Base-by-base conservation (phyloP, 2,797 vertebrate species). In the Mycteria americana region DNA sequence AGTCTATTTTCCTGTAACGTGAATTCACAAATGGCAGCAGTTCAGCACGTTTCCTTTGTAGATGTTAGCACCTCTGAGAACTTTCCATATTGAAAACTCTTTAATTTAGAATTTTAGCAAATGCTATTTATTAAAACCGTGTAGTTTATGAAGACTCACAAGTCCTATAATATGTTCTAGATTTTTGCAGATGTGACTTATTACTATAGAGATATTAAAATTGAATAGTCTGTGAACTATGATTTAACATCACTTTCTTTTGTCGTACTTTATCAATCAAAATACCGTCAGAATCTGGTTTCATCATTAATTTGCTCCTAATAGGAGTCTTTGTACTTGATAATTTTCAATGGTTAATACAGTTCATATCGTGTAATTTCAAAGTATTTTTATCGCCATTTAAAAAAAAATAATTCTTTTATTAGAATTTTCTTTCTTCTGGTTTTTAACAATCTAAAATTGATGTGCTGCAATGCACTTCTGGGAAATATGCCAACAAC, bases 181-280 rank as follows among this genome's bases (percentile, higher is more conserved):
- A 35, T 76, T 93, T 91, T 88, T 87, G 50, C 56, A 93, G 75
- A 83, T 88, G 46, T 85, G 63, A 75, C n/a, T 59, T 75, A 69
- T 11, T 88, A 27, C 45, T 91, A 25, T 7, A 63, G 65, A 62
- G 60, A 48, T 10, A 39, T 83, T 56, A 86, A 88, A 96, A 72
- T 8, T 63, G 18, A 82, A 41, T 78, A 53, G 24, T 45, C 62
- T 75, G 8, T 53, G 68, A 92, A 53, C n/a, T 65, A 19, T 45
- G 30, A 92, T 80, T 89, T 92, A 89, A 53, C 37, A 88, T 70
- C 41, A 45, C 15, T 96, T 93, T 86, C 23, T 88, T 92, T 90
- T 67, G 17, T 86, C 18, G 35, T 46, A 65, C 27, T 75, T 85
- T 72, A 68, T 81, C 39, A 63, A 80, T 86, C 57, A 79, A 90